Base-by-base conservation (phyloP, 2,888 invertebrate genomes). In the Agrochola macilenta region DNA sequence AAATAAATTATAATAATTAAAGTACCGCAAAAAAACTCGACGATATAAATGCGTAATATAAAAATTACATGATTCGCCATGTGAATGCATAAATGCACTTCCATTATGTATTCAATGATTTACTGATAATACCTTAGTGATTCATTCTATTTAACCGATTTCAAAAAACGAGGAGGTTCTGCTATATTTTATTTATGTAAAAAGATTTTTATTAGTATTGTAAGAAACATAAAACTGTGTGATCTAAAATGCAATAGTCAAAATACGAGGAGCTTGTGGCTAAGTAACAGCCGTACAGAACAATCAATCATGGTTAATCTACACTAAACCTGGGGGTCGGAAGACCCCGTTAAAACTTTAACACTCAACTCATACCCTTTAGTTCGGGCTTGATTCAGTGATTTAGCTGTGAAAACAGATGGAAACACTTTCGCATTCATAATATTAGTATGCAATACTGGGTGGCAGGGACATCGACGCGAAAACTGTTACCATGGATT, bases 61-160 rank as follows among this genome's bases (percentile, higher is more conserved):
- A 68, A 14, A 43, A 65, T 30, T 23, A 46, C 0, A 74, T 79
- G 60, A 79, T 17, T 78, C 78, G 66, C 5, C 26, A 26, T 78
- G 20, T 49, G 20, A 60, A 57, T 61, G 30, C 30, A 61, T 20
- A 23, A 39, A 35, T 14, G 46, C 57, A 58, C 17, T 69, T 54
- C 8, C 30, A n/a, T 49, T 57, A 26, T 14, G 14, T 43, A 43
- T 65, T 49, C 14, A 68, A 78, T 35, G 43, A 61, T n/a, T 14
- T 60, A 43, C 43, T 52, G 61, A 54, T n/a, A 35, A 52, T 76
- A n/a, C 20, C 46, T 39, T 20, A n/a, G 26, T 39, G 11, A 64
- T 64, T 64, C 8, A 64, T n/a, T 39, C 5, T n/a, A 63, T 63
- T 63, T 63, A 54, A 23, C 54, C 4, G 54, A 54, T 23, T 23